Base-by-base conservation (phyloP, 2,888 invertebrate genomes). In the Ligdia adustata region DNA sequence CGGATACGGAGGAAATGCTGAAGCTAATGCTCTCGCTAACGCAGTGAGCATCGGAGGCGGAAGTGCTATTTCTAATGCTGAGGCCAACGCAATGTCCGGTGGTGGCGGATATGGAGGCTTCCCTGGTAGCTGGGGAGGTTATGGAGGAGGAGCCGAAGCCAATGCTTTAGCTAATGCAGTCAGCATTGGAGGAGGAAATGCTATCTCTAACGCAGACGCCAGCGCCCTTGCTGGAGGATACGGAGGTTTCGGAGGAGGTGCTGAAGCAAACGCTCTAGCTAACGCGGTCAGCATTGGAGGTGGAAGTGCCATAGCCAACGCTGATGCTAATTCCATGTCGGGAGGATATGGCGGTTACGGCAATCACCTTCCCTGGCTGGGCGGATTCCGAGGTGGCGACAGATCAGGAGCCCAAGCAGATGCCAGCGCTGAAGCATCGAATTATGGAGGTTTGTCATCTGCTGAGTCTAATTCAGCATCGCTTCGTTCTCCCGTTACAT, bases 21-120 rank as follows among this genome's bases (percentile, higher is more conserved):
- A 13, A 22, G 48, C 42, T 6, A 46, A 29, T 13, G 39, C 46
- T 4, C 1, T 40, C 6, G 33, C 46, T 6, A 34, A 40, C 4
- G 28, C 45, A 14, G 4, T 45, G 3, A 27, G 16, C 6, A 33
- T 50, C 4, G 65, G 59, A n/a, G 26, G 42, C 1, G 52, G 53
- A 2, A 50, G 44, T 4, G 54, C 52, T 3, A 31, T 16, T 6
- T 24, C 53, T 4, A 45, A 44, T 7, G 45, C 45, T 14, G 52
- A 33, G 9, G 33, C 45, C 3, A 46, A 39, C 4, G 45, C 45
- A 1, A 2, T 28, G 2, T 32, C 32, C 7, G 54, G 48, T 12
- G 40, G 39, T 7, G n/a, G 26, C 11, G 22, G 20, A 9, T 6
- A 4, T 7, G 22, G 29, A 33, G 44, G 56, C 5, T 51, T 35